Base-by-base conservation (phyloP, 1,140 invertebrate species). In the Drosophila jambulina region DNA sequence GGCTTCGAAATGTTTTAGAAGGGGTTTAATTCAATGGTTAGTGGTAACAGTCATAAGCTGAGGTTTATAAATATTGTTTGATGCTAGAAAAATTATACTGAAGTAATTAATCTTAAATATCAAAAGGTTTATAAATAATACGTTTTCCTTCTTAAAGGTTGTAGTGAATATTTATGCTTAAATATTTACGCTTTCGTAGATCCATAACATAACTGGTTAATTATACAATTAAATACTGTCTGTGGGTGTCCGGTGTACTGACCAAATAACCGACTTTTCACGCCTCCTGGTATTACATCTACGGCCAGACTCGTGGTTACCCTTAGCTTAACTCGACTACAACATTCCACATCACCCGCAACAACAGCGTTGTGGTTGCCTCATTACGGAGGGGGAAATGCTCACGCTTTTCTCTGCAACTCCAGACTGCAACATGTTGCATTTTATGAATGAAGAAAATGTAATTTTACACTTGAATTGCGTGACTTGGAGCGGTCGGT, bases 381-480 rank as follows among this genome's bases (percentile, higher is more conserved):
- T 78, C 81, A 86, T 87, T 70, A 77, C 78, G 29, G 42, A 60
- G 63, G 74, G 70, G 77, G 86, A 87, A 83, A 83, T 77, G 84
- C 82, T 82, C 84, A 88, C 80, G 84, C 85, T 88, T 87, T 79
- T 80, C 84, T 56, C 34, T 59, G 59, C 36, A 51, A 61, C 75
- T 46, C 42, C 64, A 29, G 23, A 25, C 40, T 43, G 40, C 43
- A 68, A 61, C 60, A 65, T 65, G 64, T 84, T 85, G 60, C 57
- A 46, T 49, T 63, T 69, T 63, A 54, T 82, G 82, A 71, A 84
- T 90, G 81, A 90, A 88, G 76, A 83, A 86, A 88, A 80, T 65
- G 77, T 83, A 87, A 90, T 85, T 81, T 88, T 81, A 88, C 65
- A 88, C 82, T 85, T 78, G 60, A 90, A 85, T 88, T 88, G 84